Conservation (phyloP, 2,113 vertebrate species). For the Pseudois nayaur region DNA sequence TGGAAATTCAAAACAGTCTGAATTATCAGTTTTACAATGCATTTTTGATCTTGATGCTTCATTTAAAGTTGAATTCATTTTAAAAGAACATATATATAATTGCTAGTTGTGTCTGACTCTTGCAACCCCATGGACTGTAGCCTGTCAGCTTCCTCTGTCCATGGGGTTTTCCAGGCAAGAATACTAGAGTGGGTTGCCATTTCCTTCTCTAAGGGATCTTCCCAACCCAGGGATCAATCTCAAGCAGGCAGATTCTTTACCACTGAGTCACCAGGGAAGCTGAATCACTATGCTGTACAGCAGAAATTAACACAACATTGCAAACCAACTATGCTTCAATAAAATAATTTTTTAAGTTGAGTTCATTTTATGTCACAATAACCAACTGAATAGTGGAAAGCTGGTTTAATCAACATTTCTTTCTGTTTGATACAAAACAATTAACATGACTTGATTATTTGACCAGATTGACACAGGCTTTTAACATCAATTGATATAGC, state of each 20-base stretch:
- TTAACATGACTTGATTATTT: background rate
- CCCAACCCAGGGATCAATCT: background rate
- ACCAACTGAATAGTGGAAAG: background rate
- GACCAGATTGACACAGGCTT: background rate
- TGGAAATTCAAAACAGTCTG: background rate
- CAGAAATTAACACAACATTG: background rate
- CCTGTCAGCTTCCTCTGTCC: background rate
- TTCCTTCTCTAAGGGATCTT: background rate
- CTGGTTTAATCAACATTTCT: background rate
- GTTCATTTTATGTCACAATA: constrained; percentile 14
- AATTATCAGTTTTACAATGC: background rate
- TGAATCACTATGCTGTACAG: background rate
- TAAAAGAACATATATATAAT: background rate
- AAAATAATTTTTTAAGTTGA: background rate
- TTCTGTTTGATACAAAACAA: constrained; percentile 9
- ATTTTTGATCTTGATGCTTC: background rate
- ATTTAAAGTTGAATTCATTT: constrained; percentile 3
- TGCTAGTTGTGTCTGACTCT: background rate
- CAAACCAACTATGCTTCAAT: background rate
- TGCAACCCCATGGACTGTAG: background rate
- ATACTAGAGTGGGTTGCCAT: background rate
- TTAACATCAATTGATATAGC: constrained; percentile 10
- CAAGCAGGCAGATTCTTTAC: background rate
- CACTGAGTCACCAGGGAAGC: background rate
- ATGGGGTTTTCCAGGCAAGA: background rate